Base-by-base conservation (phyloP, 2,113 vertebrate genomes). In the Alligator mississippiensis region DNA sequence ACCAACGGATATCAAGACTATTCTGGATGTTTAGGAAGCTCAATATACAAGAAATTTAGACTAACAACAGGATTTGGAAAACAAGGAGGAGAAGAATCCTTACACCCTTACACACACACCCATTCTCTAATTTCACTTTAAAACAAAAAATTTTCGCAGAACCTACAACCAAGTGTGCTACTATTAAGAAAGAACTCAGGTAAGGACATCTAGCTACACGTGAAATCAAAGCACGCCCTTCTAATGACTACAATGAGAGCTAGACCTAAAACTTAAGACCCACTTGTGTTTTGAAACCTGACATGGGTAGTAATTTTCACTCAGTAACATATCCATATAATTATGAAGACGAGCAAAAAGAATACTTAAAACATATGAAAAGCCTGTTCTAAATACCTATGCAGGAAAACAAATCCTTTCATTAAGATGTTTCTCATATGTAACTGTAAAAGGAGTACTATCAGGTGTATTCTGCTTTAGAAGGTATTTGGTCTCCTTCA, bases 401-500 rank as follows among this genome's bases (percentile, higher is more conserved):
- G 90, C 94, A 83, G 91, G 83, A 91, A 92, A 88, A 38, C 82
- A 91, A 93, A 83, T 89, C 79, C 85, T 72, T 72, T 17, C 27
- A 64, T 68, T 38, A 34, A 85, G 18, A 89, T 70, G 75, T 87
- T 95, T 34, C 60, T 89, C 79, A 94, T 16, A 38, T 2, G 2
- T 19, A 64, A 83, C 57, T 38, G 10, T 68, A 47, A 72, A 77
- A 70, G 24, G 4, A 93, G 54, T 77, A 91, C 70, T 92, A 92
- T 87, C 78, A 86, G 47, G 66, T 78, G 72, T 27, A 84, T 58
- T 87, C 90, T 94, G 77, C 77, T 90, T 93, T 84, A 90, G 88
- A 88, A 96, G 83, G 80, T 22, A 27, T 38, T 90, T 93, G 55
- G 82, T 54, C 92, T 90, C 85, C 83, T 85, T 92, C 93, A 95